A percentile compares a stretch with the other conserved stretches of the same genome.
Conservation (phyloP, 92 coral and sea anemone genomes). For the Nematostella vectensis region DNA sequence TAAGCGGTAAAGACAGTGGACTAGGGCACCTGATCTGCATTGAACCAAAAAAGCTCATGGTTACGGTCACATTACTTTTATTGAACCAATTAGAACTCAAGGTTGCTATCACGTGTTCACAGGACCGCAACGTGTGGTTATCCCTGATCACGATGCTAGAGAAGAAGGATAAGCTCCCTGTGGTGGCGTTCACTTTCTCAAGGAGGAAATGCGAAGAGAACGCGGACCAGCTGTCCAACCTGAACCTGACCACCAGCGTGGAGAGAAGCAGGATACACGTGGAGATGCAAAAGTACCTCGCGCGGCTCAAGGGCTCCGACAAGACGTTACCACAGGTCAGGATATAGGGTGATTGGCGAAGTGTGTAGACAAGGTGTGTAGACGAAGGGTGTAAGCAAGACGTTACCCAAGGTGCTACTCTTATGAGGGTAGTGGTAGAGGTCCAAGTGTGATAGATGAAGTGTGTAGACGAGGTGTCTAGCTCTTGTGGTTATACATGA, state of each 20-base stretch:
- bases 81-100: no score
- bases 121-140: conserved; percentile 91
- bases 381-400: no score
- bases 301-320: conserved; percentile 73
- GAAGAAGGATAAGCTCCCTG: conserved; percentile 80
- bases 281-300: conserved; percentile 65
- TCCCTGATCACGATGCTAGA: conserved; percentile 74
- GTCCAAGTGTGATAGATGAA: no score
- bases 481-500: no score
- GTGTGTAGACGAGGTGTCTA: no score
- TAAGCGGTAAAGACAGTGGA: neutral
- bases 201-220: conserved; percentile 81
- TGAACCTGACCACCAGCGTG: conserved; percentile 61
- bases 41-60: no score
- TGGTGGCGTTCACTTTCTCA: conserved; percentile 92
- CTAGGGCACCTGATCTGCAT: neutral
- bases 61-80: no score
- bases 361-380: no score
- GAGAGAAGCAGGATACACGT: conserved; percentile 80
- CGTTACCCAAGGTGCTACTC: no score
- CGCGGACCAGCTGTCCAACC: conserved; percentile 67
- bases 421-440: no score
- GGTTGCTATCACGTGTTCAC: no score
- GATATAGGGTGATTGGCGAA: no score
- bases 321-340: conserved; percentile 70